A percentile compares a stretch with the other conserved stretches of the same genome.
Conservation (phyloP, 2,113 vertebrate species). For the Melospiza georgiana region DNA sequence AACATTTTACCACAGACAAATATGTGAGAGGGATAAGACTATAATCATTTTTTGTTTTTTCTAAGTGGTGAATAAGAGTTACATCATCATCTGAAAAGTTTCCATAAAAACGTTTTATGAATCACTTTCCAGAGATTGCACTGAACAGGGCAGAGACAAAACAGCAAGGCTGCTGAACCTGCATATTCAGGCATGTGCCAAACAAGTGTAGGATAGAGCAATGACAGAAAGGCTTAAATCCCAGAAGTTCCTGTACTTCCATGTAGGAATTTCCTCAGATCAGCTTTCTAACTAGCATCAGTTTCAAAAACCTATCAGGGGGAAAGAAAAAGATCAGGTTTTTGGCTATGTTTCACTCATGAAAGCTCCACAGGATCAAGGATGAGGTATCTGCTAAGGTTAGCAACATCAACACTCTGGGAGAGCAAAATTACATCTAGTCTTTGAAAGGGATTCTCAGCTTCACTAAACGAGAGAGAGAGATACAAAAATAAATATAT, state of each 20-base stretch:
- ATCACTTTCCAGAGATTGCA: neutral
- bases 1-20: neutral
- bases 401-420: neutral
- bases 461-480: neutral
- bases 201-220: neutral
- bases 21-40: neutral
- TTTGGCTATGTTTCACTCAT: neutral
- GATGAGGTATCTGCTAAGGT: neutral
- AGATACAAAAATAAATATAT: neutral
- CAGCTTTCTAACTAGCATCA: rapidly evolving
- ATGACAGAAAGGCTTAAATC: neutral
- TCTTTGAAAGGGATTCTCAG: neutral
- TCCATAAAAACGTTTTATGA: neutral
- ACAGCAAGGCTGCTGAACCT: neutral
- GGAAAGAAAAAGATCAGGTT: neutral
- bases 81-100: neutral
- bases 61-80: neutral
- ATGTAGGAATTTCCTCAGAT: neutral
- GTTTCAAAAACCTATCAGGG: neutral
- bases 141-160: neutral
- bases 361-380: neutral
- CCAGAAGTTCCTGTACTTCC: neutral
- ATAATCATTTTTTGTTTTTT: rapidly evolving
- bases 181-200: neutral
- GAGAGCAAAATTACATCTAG: neutral